Evolutionary conservation across 2,113 vertebrate species (phyloP), one percentile per base, ranked within the genome.

Genomic region (Chaenocephalus aceratus): DNA sequence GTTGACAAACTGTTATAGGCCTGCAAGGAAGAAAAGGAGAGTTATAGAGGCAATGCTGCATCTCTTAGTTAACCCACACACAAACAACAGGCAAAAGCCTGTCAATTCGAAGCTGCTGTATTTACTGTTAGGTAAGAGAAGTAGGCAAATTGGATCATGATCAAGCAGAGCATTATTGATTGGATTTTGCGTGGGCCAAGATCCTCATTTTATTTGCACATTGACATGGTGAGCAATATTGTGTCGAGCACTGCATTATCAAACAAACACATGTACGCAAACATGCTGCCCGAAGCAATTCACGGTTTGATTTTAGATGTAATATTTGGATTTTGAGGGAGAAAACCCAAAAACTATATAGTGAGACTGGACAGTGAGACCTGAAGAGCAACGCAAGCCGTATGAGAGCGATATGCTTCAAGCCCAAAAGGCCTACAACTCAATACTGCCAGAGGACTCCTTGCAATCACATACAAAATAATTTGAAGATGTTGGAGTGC

Each of bases 151-250:
- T 90, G 88, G 89, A 93, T 86, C 80, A 72, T 79, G 83, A 89
- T 93, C 88, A 91, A 92, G 88, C 82, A 79, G 65, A 72, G 72
- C 57, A 72, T 76, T 93, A 93, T 93, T 93, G 92, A 94, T 89
- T 90, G 70, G 68, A 89, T 91, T 87, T 80, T 88, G 88, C 72
- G 74, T 82, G 79, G 87, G 86, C 86, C 85, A 90, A 85, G 83
- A 91, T 86, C 67, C 80, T 82, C 79, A 83, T 80, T 93, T 91
- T 86, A 89, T 91, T 87, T 92, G 85, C 66, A 86, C 88, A 84
- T 75, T 79, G 88, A 91, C 86, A 88, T 56, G 61, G 80, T 89
- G 86, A 90, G 77, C 65, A 73, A 87, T 79, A 89, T 80, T 57
- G 75, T 74, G 69, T 75, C 34, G 0, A 75, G 80, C 75, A 11